Evolutionary conservation across 30 jellyfish, hydroid and myxozoan genomes (phyloP).

Genomic region (Aurelia aurita): DNA sequence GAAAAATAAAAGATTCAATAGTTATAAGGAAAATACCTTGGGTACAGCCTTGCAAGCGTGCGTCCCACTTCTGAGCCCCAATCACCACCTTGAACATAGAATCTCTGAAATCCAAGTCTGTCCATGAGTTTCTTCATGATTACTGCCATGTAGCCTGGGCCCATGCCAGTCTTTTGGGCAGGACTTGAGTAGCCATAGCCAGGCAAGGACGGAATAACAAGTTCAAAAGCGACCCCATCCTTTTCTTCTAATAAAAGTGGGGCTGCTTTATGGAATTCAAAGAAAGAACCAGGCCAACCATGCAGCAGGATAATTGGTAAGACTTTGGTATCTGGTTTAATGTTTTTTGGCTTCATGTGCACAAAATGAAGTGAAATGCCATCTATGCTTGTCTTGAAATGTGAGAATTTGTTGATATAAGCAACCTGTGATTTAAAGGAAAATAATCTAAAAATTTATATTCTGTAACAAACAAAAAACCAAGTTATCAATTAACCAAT

Average conservation of each 20-base stretch:
- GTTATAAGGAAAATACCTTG: conserved; percentile 31
- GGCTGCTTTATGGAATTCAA: conserved; percentile 66
- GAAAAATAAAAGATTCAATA: too few relatives aligned
- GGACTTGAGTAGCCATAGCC: conserved; percentile 77
- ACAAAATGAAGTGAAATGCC: conserved; percentile 65
- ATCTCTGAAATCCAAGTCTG: conserved; percentile 55
- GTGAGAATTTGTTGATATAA: conserved; percentile 49
- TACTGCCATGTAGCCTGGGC: conserved; percentile 43
- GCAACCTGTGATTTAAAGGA: not conserved
- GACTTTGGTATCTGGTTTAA: conserved; percentile 46
- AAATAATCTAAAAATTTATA: too few relatives aligned
- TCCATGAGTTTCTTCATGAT: conserved; percentile 64
- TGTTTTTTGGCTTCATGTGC: conserved; percentile 62
- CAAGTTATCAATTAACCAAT: too few relatives aligned
- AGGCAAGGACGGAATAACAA: conserved; percentile 67
- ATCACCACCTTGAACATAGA: conserved; percentile 81
- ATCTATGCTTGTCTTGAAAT: conserved; percentile 72
- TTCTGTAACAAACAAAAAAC: too few relatives aligned
- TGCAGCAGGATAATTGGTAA: conserved; percentile 53
- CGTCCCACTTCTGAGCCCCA: conserved; percentile 68
- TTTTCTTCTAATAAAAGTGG: conserved; percentile 49
- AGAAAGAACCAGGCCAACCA: conserved; percentile 85
- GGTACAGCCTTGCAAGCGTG: conserved; percentile 55
- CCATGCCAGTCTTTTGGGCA: conserved; percentile 53
- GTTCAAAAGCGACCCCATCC: conserved; percentile 62